Percentiles rank a stretch among this genome's conserved stretches.
Conservation (phyloP, 2,113 vertebrate genomes). For the Cettia cetti region DNA sequence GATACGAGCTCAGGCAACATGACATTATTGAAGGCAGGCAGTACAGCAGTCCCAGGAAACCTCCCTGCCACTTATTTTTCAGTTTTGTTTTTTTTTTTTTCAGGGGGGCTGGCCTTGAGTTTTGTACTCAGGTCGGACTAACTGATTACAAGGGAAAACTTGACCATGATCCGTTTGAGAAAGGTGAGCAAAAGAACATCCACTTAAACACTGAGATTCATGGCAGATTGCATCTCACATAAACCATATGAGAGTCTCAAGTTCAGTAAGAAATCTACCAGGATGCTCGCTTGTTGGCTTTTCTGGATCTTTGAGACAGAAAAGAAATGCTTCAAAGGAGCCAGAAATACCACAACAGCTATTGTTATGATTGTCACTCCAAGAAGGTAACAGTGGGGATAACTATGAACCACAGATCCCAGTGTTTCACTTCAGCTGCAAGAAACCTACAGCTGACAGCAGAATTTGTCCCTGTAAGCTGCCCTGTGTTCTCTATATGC, state of each 20-base stretch:
- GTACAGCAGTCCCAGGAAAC: background rate
- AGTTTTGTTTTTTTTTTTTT: background rate
- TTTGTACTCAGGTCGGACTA: background rate
- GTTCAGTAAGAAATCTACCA: background rate
- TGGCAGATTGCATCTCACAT: background rate
- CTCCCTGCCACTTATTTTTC: background rate
- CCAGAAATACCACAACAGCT: background rate
- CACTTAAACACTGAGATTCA: background rate
- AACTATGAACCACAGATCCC: background rate
- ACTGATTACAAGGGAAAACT: background rate
- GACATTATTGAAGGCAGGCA: background rate
- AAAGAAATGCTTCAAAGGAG: background rate
- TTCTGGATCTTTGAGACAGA: background rate
- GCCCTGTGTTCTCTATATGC: background rate
- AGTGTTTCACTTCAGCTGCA: background rate
- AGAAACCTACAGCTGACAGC: background rate
- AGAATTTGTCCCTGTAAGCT: slow-evolving; percentile 11
- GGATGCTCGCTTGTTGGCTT: background rate
- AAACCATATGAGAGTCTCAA: background rate
- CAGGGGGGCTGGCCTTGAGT: background rate
- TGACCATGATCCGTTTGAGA: background rate
- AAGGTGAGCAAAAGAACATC: background rate
- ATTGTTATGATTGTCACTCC: background rate
- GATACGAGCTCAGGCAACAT: background rate
- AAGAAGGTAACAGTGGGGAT: background rate